A percentile compares a stretch with the other conserved stretches of the same genome.
Evolutionary conservation across 1,140 invertebrate genomes (phyloP).

Genomic region (Caenorhabditis latens): DNA sequence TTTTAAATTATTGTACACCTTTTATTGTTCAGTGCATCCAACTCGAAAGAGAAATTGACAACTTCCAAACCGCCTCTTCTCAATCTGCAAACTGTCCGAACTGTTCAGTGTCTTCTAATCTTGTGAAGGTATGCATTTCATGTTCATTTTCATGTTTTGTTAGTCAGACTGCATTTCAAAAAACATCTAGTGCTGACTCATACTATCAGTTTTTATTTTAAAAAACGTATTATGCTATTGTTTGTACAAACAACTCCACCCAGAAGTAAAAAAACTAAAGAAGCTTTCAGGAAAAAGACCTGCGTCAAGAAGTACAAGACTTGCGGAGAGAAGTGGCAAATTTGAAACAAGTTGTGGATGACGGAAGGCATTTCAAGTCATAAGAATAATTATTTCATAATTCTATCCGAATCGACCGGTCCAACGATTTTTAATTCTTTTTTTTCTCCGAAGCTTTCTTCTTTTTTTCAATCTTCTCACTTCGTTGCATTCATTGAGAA

Average conservation of each 20-base stretch:
- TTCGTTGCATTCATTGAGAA: background rate
- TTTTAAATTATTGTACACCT: too few species aligned
- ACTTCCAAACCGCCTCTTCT: background rate
- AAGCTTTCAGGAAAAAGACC: conserved; percentile 28
- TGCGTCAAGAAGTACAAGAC: conserved; percentile 40
- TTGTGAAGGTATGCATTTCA: background rate
- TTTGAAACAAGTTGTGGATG: conserved; percentile 48
- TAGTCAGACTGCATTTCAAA: background rate
- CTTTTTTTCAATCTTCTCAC: background rate
- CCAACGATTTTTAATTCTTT: conserved; percentile 16
- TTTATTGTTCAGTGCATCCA: conserved; percentile 46
- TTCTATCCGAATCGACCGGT: background rate
- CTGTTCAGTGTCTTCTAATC: background rate
- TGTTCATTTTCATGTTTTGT: background rate
- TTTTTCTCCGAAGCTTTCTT: background rate
- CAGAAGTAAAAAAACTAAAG: background rate
- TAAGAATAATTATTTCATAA: conserved; percentile 16
- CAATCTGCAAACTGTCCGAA: background rate
- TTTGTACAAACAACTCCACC: background rate
- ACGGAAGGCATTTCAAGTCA: conserved; percentile 26
- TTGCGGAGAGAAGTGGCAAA: conserved; percentile 30
- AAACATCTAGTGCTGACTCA: background rate
- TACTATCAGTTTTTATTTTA: background rate
- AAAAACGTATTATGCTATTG: background rate
- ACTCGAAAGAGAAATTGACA: conserved; percentile 50